These are phyloP conservation scores for Urocyon cinereoargenteus DNA, from an alignment of 2,797 vertebrate genomes.

Conservation along the genomic window DNA sequence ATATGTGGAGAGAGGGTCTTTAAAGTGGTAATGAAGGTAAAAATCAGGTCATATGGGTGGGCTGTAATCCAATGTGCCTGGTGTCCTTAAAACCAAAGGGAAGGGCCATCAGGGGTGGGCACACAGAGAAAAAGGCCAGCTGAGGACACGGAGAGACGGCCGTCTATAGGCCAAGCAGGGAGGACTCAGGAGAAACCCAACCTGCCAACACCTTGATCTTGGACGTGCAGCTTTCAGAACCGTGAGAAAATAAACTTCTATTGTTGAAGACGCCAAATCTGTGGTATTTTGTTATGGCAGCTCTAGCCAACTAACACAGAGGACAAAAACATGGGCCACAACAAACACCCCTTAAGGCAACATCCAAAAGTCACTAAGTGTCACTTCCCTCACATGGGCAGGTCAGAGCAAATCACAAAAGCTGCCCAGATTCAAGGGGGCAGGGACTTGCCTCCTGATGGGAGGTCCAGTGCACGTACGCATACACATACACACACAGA, in stretches of 20 bases:
- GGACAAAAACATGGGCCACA: not conserved
- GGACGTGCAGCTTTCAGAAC: not conserved
- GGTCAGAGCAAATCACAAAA: not conserved
- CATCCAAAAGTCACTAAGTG: not conserved
- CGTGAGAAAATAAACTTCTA: not conserved
- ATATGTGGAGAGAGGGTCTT: not conserved
- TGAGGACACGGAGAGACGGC: not conserved
- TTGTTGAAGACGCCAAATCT: not conserved
- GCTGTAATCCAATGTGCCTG: not conserved
- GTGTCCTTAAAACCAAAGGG: not conserved
- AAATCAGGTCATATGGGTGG: not conserved
- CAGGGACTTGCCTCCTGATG: not conserved
- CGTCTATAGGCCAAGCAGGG: not conserved
- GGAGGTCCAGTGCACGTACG: rapidly evolving
- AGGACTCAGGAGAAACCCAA: not conserved
- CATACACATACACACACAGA: not conserved
- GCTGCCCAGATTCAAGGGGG: not conserved
- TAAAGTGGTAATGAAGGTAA: not conserved
- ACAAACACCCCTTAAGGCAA: not conserved
- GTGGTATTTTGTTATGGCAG: not conserved
- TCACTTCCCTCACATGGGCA: not conserved
- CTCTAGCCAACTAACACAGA: not conserved
- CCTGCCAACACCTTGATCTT: not conserved
- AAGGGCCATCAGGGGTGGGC: not conserved
- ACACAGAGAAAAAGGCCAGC: not conserved